Evolutionary conservation across 2,113 vertebrate species (phyloP).

Genomic region (Hippoglossus stenolepis): DNA sequence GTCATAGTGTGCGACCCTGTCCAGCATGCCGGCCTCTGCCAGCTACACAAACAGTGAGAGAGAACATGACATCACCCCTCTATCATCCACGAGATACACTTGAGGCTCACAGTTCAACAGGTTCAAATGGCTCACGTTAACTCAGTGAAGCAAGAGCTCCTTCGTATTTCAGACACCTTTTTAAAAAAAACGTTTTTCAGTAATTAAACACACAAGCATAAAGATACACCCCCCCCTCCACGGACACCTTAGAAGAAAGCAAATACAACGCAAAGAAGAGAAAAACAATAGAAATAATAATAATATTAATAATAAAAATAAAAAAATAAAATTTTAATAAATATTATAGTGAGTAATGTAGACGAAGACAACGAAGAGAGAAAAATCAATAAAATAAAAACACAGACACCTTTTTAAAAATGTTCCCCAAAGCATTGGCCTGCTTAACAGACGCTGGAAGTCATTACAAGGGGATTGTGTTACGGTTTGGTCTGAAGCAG

Average conservation of each 20-base stretch:
- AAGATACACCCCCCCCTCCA: too few relatives aligned
- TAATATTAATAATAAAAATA: too few relatives aligned
- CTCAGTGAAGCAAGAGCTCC: conserved; percentile 42
- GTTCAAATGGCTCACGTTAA: conserved; percentile 64
- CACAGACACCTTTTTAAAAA: not conserved
- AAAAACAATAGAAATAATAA: too few relatives aligned
- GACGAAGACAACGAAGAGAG: too few relatives aligned
- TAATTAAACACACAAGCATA: too few relatives aligned
- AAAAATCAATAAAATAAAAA: too few relatives aligned
- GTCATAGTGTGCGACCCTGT: conserved; percentile 50
- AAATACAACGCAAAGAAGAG: too few relatives aligned
- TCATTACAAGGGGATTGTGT: conserved; percentile 67
- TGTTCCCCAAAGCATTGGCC: conserved; percentile 12
- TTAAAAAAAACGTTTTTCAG: not conserved
- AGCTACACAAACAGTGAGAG: conserved; percentile 77
- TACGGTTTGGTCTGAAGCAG: conserved; percentile 56
- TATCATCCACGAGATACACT: conserved; percentile 73
- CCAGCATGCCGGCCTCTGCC: conserved; percentile 59
- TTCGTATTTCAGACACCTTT: conserved; percentile 16
- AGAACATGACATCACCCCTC: conserved; percentile 81
- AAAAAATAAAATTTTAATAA: too few relatives aligned
- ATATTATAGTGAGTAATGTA: too few relatives aligned
- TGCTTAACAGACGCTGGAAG: conserved; percentile 57
- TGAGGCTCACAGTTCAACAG: conserved; percentile 73
- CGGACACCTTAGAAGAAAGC: too few relatives aligned